Evolutionary conservation across 2,797 vertebrate genomes (phyloP).

Genomic region (Paedocypris micromegethes): DNA sequence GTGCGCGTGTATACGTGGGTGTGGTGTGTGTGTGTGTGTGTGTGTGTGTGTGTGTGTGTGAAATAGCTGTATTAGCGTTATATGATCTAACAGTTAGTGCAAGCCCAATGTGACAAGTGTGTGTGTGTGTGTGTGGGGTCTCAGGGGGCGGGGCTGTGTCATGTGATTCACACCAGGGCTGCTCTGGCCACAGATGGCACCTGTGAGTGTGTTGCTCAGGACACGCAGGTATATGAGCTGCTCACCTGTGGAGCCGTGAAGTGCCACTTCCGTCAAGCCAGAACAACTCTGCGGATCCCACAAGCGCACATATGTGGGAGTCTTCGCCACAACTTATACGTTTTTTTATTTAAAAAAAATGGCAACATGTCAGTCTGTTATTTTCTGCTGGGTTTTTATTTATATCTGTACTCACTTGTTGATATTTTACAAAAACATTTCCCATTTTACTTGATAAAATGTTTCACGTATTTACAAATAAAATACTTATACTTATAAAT

Average conservation of each 20-base stretch:
- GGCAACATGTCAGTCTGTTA: too few species aligned
- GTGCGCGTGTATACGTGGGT: too few species aligned
- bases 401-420: too few species aligned
- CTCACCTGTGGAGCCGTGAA: conserved; percentile 60
- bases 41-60: not conserved
- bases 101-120: not conserved
- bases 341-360: too few species aligned
- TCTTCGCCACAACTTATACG: not conserved
- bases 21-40: too few species aligned
- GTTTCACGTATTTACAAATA: too few species aligned
- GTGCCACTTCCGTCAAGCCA: conserved; percentile 59
- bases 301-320: not conserved
- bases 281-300: not conserved
- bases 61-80: too few species aligned
- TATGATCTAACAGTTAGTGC: not conserved
- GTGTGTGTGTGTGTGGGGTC: not conserved
- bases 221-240: conserved; percentile 53
- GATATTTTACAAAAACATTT: too few species aligned
- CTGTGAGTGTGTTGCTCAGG: conserved; percentile 47
- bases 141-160: conserved; percentile 13
- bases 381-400: too few species aligned
- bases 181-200: conserved; percentile 64
- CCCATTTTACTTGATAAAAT: too few species aligned
- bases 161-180: conserved; percentile 34
- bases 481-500: too few species aligned